Conservation (phyloP, 2,113 vertebrate species). For the Callipepla squamata region DNA sequence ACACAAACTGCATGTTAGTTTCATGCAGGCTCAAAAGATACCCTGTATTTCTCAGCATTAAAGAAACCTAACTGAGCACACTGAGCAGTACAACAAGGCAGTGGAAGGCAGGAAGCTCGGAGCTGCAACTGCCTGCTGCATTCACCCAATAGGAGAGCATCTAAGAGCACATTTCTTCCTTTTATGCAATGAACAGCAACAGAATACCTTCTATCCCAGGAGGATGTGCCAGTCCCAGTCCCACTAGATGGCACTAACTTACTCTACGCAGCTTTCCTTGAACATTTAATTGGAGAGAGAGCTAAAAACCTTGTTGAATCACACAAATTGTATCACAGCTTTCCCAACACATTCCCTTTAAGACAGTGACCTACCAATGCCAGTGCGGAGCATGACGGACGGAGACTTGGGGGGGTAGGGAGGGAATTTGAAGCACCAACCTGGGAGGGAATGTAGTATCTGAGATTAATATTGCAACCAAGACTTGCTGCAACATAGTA, state of each 20-base stretch:
- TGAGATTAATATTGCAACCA: constrained; percentile 69
- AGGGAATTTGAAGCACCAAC: constrained; percentile 70
- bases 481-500: constrained; percentile 58
- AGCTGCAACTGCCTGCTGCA: constrained; percentile 22
- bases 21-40: background rate
- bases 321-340: constrained; percentile 54
- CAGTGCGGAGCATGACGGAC: constrained; percentile 64
- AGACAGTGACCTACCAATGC: constrained; percentile 61
- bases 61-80: constrained; percentile 9
- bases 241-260: constrained; percentile 79
- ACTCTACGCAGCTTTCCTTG: background rate
- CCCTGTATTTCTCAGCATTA: background rate
- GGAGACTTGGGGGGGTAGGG: constrained; percentile 67
- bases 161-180: constrained; percentile 71
- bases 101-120: constrained; percentile 52
- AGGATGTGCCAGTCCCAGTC: constrained; percentile 20
- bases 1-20: background rate
- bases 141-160: constrained; percentile 54
- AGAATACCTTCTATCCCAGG: constrained; percentile 57
- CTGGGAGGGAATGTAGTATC: constrained; percentile 66
- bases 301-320: constrained; percentile 40
- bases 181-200: constrained; percentile 65
- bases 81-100: background rate
- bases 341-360: constrained; percentile 54
- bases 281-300: constrained; percentile 27